phyloP scores from a whole-genome alignment of 1,140 invertebrate genomes.

The Andrena cerasifolii region DNA sequence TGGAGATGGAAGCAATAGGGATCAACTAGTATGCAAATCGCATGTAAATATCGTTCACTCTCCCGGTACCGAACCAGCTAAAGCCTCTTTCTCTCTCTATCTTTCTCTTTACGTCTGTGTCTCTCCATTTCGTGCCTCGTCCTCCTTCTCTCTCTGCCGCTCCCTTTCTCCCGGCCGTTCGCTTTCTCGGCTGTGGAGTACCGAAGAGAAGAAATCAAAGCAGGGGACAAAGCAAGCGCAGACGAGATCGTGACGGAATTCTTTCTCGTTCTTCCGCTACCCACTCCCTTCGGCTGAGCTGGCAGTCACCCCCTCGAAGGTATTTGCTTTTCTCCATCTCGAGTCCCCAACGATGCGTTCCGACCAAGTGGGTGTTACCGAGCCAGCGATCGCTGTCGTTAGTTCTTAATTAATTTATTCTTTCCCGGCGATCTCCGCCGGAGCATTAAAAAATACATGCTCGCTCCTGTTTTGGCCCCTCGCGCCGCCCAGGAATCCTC shows the following conservation, averaged over 20 bases:
- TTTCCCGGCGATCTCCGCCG: not conserved
- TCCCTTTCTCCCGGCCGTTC: conserved; percentile 25
- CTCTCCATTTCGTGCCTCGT: conserved; percentile 54
- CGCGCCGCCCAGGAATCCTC: not conserved
- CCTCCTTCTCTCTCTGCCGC: conserved; percentile 45
- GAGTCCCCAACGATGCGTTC: conserved; percentile 28
- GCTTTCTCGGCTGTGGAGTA: conserved; percentile 54
- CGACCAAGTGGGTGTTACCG: conserved; percentile 32
- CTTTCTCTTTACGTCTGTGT: conserved; percentile 63
- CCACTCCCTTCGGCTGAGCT: conserved; percentile 30
- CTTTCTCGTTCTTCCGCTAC: conserved; percentile 65
- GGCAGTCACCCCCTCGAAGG: conserved; percentile 42
- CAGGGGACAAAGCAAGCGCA: conserved; percentile 77
- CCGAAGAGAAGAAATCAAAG: conserved; percentile 81
- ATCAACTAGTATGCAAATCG: conserved; percentile 84
- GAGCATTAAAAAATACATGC: no score
- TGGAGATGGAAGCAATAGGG: conserved; percentile 83
- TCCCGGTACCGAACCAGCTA: conserved; percentile 72
- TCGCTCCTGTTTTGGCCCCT: no score
- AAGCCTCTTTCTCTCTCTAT: conserved; percentile 64
- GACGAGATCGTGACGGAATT: conserved; percentile 77
- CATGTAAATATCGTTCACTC: conserved; percentile 83
- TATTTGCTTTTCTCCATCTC: conserved; percentile 56
- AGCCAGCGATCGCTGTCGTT: conserved; percentile 14
- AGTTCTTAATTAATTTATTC: conserved; percentile 46